Conservation (phyloP, 2,888 invertebrate species). For the Pecten maximus region DNA sequence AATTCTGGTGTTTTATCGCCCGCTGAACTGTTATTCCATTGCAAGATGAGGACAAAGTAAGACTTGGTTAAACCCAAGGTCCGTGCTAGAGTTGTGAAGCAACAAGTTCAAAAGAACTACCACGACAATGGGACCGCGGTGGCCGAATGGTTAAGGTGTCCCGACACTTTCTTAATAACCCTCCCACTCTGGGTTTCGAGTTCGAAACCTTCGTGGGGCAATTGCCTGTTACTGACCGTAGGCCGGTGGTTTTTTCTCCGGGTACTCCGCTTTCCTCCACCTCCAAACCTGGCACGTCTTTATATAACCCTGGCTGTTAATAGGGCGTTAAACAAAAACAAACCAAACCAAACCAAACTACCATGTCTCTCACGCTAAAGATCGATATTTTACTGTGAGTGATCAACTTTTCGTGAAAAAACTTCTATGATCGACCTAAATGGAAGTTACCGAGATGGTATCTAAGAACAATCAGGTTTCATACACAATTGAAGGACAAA, state of each 20-base stretch:
- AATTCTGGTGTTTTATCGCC: conserved; percentile 34
- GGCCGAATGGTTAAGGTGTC: no score
- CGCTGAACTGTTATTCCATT: conserved; percentile 43
- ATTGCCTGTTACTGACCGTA: no score
- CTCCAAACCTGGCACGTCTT: no score
- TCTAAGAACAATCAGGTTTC: background rate
- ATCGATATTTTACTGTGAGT: background rate
- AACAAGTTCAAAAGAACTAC: no score
- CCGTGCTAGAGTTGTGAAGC: conserved; percentile 38
- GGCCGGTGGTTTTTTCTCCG: no score
- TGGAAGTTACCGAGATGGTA: background rate
- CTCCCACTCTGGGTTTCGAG: no score
- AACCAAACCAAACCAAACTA: conserved; percentile 36
- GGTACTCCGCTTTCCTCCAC: no score
- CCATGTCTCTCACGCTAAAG: conserved; percentile 24
- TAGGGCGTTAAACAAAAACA: no score
- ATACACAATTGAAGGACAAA: background rate
- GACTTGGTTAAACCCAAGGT: conserved; percentile 44
- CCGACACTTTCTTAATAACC: no score
- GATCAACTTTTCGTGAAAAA: background rate
- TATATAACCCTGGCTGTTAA: no score
- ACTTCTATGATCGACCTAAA: background rate
- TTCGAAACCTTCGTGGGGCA: no score
- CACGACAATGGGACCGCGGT: no score
- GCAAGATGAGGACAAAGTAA: conserved; percentile 41